Evolutionary conservation across 2,113 vertebrate species (phyloP), one percentile per base, ranked within the genome.

Genomic region (Cnemophilus loriae): DNA sequence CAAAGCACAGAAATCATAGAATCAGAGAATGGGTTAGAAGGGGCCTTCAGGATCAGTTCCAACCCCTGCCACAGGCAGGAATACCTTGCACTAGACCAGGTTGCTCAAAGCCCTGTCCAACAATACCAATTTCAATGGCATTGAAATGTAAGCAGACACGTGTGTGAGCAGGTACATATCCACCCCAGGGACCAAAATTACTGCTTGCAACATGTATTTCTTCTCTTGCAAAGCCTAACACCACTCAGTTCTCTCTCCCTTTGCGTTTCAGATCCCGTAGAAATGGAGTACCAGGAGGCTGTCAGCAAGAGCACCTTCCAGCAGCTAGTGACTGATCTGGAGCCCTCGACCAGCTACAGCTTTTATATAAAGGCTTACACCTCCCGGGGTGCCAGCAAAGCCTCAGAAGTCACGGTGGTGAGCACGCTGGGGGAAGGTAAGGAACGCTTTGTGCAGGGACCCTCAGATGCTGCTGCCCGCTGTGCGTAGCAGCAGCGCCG

Each of bases 321-420:
- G 97, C 99, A 99, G 95, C 97, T 99, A 27, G 98, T 99, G 94
- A 98, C 98, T 42, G 99, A 99, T 96, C 98, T 99, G 57, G 99
- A 99, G 96, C 98, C 99, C 55, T 99, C 99, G 14, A 99, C 99
- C 8, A 98, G 98, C 96, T 99, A 99, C 92, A 99, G 98, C 93
- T 99, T 99, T 98, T 99, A 99, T 27, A 98, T 99, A 79, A 99
- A 99, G 97, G 99, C 99, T 82, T 99, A 99, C 96, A 99, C 99
- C 1, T 99, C 99, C 10, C 98, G 98, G 5, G 99, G 99, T 68
- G 99, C 99, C 96, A 99, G 99, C 97, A 99, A 99, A 87, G 98
- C 99, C 68, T 99, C 99, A 0, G 98, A 98, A 77, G 98, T 96
- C 5, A 98, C 98, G 28, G 97, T 98, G 81, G 98, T 98, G 96